Percentiles rank a stretch among this genome's conserved stretches.
Evolutionary conservation across 2,888 invertebrate genomes (phyloP).

Genomic region (Lymantria dispar): DNA sequence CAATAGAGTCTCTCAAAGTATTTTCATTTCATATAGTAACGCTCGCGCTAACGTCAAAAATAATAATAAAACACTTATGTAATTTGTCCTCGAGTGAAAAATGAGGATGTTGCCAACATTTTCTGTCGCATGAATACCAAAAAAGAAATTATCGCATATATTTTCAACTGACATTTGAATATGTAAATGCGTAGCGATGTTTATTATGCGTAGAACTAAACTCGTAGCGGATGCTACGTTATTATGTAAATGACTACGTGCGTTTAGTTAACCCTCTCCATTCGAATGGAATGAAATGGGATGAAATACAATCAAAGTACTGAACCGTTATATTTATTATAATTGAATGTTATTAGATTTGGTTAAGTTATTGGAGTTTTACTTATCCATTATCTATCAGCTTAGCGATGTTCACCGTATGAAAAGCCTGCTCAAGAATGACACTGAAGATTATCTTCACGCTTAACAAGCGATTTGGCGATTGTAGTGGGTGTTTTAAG

Average conservation of each 20-base stretch:
- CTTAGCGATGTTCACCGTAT: too few species aligned
- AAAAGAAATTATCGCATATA: constrained; percentile 21
- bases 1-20: too few species aligned
- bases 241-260: constrained; percentile 26
- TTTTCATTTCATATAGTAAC: too few species aligned
- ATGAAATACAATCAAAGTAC: not conserved
- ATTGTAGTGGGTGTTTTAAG: too few species aligned
- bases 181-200: constrained; percentile 20
- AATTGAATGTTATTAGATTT: not conserved
- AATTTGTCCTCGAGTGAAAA: not conserved
- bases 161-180: constrained; percentile 23
- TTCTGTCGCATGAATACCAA: not conserved
- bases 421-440: too few species aligned
- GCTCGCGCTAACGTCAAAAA: too few species aligned
- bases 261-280: constrained; percentile 19
- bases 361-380: too few species aligned
- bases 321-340: not conserved
- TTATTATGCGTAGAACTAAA: constrained; percentile 20
- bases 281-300: not conserved
- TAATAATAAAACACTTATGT: too few species aligned
- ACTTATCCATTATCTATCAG: too few species aligned
- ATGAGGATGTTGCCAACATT: not conserved
- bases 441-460: too few species aligned
- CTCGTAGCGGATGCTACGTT: constrained; percentile 19
- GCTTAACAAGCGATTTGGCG: too few species aligned